A percentile compares a stretch with the other conserved stretches of the same genome.
Conservation (phyloP, 2,113 vertebrate genomes). For the Coregonus clupeaformis region DNA sequence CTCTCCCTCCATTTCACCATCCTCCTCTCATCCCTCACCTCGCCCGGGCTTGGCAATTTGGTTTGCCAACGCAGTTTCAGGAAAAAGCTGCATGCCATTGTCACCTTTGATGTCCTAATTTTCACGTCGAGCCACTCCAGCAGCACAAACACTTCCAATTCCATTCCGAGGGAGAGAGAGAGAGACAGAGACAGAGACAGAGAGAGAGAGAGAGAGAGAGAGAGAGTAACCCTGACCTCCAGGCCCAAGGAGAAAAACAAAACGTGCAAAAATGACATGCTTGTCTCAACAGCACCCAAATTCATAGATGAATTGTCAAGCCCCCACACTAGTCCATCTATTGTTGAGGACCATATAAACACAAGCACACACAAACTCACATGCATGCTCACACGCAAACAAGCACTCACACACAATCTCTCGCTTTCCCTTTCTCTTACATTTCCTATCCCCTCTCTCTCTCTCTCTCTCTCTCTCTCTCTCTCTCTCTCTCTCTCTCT, state of each 20-base stretch:
- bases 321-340: no score
- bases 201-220: not conserved
- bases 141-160: slow-evolving; percentile 11
- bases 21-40: slow-evolving; percentile 17
- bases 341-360: not conserved
- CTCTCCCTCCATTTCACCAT: not conserved
- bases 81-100: slow-evolving; percentile 42
- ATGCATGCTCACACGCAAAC: slow-evolving; percentile 13
- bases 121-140: slow-evolving; percentile 19
- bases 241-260: not conserved
- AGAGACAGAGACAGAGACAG: not conserved
- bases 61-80: slow-evolving; percentile 43
- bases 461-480: no score
- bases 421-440: no score
- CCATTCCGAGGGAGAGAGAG: not conserved
- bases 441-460: no score
- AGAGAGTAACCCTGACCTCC: not conserved
- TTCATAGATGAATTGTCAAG: not conserved
- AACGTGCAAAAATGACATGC: not conserved
- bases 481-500: no score
- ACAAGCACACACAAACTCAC: slow-evolving; percentile 3
- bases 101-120: slow-evolving; percentile 30
- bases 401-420: not conserved
- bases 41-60: slow-evolving; percentile 19
- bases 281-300: not conserved